These are phyloP conservation scores for Drosophila infuscata DNA, from an alignment of 2,888 invertebrate genomes.

Conservation along the genomic window DNA sequence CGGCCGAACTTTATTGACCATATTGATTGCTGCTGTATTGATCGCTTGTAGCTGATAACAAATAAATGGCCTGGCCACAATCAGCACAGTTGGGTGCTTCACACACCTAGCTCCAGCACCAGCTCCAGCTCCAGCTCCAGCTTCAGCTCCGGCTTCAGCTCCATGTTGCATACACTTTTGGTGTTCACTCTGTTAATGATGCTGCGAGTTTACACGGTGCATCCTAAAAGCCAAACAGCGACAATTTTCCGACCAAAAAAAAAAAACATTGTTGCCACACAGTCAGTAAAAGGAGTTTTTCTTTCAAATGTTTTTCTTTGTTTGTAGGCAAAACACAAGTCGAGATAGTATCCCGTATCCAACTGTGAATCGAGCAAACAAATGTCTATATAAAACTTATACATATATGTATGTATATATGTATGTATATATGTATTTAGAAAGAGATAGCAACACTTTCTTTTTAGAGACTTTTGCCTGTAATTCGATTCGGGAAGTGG, in stretches of 20 bases:
- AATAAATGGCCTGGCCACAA: constrained; percentile 46
- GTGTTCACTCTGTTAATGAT: constrained; percentile 47
- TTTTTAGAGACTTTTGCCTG: not conserved
- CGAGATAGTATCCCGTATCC: not conserved
- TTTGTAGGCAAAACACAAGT: too few species aligned
- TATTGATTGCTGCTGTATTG: constrained; percentile 80
- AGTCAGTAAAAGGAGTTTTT: not conserved
- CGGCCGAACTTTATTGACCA: constrained; percentile 76
- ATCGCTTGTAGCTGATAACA: constrained; percentile 74
- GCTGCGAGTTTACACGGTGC: constrained; percentile 42
- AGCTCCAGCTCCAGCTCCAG: not conserved
- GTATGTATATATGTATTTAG: too few species aligned
- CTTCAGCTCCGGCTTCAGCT: not conserved
- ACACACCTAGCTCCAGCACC: constrained; percentile 36
- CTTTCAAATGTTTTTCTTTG: not conserved
- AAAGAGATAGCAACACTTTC: too few species aligned
- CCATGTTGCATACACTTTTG: constrained; percentile 26
- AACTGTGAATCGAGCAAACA: not conserved
- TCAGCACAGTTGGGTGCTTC: constrained; percentile 60
- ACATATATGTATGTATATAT: too few species aligned
- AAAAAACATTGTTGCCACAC: too few species aligned
- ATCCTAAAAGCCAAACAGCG: not conserved
- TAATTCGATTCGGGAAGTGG: not conserved
- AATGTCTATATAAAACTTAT: not conserved
- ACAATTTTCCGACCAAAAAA: too few species aligned